A percentile compares a stretch with the other conserved stretches of the same genome.
Evolutionary conservation across 2,888 invertebrate species (phyloP).

Genomic region (Drosophila mulleri): DNA sequence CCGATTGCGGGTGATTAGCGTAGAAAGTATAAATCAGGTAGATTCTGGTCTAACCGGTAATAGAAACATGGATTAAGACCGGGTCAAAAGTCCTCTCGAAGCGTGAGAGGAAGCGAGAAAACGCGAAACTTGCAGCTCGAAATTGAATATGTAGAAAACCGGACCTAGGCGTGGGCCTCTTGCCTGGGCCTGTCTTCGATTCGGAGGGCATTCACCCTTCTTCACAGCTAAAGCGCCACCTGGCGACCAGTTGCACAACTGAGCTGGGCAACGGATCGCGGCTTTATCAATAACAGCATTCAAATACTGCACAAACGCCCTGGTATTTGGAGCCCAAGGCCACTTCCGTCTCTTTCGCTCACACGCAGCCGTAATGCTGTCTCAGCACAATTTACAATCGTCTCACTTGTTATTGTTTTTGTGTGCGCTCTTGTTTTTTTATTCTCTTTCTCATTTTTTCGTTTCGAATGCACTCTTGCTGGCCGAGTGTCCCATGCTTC

Average conservation of each 20-base stretch:
- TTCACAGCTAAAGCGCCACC: constrained; percentile 8
- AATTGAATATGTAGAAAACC: constrained; percentile 13
- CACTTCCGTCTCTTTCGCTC: constrained; percentile 13
- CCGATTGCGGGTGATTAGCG: constrained; percentile 9
- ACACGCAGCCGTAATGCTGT: not conserved
- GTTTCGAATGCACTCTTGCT: constrained; percentile 17
- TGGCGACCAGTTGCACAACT: constrained; percentile 11
- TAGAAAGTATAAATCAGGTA: constrained; percentile 2
- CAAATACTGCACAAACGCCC: constrained; percentile 5
- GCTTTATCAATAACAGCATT: constrained; percentile 13
- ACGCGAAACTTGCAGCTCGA: not conserved
- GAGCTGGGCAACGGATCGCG: constrained; percentile 10
- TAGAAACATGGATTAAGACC: constrained; percentile 8
- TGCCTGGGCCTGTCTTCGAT: not conserved
- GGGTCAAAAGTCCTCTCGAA: constrained; percentile 24
- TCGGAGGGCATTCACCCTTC: constrained; percentile 44
- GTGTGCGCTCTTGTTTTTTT: not conserved
- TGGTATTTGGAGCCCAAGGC: constrained; percentile 43
- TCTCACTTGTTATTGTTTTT: constrained; percentile 6
- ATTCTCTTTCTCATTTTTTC: not conserved
- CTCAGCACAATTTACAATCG: constrained; percentile 6
- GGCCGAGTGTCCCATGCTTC: not conserved
- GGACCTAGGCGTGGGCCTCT: constrained; percentile 6
- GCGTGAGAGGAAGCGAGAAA: not conserved
- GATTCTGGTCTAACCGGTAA: constrained; percentile 18